Evolutionary conservation across 23 tunicate genomes (phyloP), one percentile per base, ranked within the genome.

Genomic region (Phallusia fumigata): DNA sequence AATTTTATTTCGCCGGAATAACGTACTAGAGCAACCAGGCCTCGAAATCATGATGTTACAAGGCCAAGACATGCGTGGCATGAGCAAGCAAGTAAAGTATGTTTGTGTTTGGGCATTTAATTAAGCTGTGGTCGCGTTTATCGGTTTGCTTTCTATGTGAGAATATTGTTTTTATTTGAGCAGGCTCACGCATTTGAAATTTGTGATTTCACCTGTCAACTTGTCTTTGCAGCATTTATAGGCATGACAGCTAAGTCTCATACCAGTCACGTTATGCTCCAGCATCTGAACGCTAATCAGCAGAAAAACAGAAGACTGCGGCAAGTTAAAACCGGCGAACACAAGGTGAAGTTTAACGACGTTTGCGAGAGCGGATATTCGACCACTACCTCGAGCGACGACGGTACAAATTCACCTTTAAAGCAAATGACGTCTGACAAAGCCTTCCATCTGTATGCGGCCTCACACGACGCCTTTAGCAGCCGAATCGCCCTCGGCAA

Each of bases 331-430:
- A 31, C 74, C 33, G 31, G 69, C 51, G 79, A 72, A n/a, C 53
- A 40, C 30, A 64, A 75, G 47, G 86, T 88, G 32, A 77, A 77
- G 79, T 91, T 86, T 64, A 69, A 73, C 53, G 96, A 91, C 78
- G 80, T 45, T n/a, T 84, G 82, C 16, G 98, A 93, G 51, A 93
- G 98, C 80, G 98, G 98, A 31, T 93, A 93, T 86, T 93, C 98
- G 18, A 93, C 98, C 32, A 88, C 93, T 30, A 88, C 98, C 19
- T 85, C 93, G 32, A 85, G 87, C 74, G 93, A 88, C 82, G 98
- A 93, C 58, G 91, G 86, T 30, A 87, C 79, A 1, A 36, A 40
- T n/a, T 47, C 58, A 21, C 81, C 53, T 19, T 34, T 74, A 18
- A 74, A 74, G 40, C 36, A 74, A 74, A 74, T 74, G 77, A 33